Evolutionary conservation across 2,888 invertebrate species (phyloP), one percentile per base, ranked within the genome.

Genomic region (Digitonthophagus gazella): DNA sequence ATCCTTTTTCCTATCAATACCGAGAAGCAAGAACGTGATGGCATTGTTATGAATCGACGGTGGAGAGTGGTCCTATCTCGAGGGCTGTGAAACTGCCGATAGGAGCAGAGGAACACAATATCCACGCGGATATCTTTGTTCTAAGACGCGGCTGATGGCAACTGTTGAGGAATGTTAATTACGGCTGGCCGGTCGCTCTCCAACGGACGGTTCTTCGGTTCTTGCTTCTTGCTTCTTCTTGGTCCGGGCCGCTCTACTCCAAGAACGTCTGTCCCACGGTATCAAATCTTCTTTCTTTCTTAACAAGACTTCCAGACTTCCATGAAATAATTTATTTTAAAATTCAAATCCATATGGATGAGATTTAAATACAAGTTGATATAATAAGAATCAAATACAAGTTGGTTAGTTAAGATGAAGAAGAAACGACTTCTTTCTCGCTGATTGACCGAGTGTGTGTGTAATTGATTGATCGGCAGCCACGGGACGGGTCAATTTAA

Each of bases 161-260:
- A 80, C 77, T 80, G 78, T 79, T 75, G 71, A 79, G 80, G 81
- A 81, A 81, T 81, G 80, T 81, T 81, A 81, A 81, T 81, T 81
- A 80, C 80, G 75, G 77, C 75, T 44, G 66, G 66, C 78, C 76
- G 78, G 76, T 76, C 76, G 28, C 28, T 44, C 28, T 44, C 28
- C 28, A 11, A 6, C 28, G 28, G 28, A 44, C 28, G 28, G 28
- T 44, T 44, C 28, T 44, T 44, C 28, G 6, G 6, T 11, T 44
- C 28, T 44, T 44, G 28, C 6, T 44, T 44, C 28, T 44, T 44
- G 6, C 28, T 44, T 11, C 28, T 44, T 11, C 28, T 44, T 2
- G 28, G 28, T 44, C 28, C 11, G 28, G 28, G 11, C 11, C 28
- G 28, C 11, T 44, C n/a, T n/a, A n/a, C n/a, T n/a, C 28, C 28